Conservation (phyloP, 2,797 vertebrate species). For the Catharus ustulatus region DNA sequence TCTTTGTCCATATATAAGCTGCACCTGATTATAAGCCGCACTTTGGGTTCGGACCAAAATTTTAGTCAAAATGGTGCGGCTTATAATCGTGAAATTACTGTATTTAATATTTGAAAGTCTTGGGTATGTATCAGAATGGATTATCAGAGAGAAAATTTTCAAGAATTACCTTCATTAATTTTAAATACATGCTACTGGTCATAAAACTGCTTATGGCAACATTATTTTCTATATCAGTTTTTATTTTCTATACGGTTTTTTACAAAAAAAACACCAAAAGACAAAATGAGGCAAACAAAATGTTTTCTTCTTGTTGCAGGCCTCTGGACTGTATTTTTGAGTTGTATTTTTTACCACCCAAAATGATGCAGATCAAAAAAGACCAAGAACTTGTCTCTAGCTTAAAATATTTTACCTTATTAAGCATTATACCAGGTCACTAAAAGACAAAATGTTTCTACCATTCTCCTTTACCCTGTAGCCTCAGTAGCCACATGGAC, state of each 20-base stretch:
- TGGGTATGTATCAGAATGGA: background rate
- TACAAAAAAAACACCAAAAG: background rate
- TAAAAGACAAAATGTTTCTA: background rate
- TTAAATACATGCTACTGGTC: background rate
- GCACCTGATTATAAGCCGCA: no score
- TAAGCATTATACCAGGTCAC: background rate
- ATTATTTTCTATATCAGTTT: background rate
- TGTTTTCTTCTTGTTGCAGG: background rate
- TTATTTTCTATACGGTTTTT: no score
- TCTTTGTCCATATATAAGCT: no score
- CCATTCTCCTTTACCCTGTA: background rate
- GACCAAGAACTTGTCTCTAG: accelerated
- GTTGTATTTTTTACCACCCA: background rate
- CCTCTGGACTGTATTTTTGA: background rate
- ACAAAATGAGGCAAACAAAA: background rate
- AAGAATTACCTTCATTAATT: background rate
- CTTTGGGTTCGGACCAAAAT: no score
- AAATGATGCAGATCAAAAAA: background rate
- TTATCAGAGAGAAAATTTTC: background rate
- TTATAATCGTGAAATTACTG: no score
- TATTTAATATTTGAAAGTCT: background rate
- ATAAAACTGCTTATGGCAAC: background rate
- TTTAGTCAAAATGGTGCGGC: no score
- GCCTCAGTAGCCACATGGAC: background rate
- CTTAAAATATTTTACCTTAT: background rate